These are phyloP conservation scores for Mugil cephalus DNA, from an alignment of 2,113 vertebrate species.

Conservation along the genomic window DNA sequence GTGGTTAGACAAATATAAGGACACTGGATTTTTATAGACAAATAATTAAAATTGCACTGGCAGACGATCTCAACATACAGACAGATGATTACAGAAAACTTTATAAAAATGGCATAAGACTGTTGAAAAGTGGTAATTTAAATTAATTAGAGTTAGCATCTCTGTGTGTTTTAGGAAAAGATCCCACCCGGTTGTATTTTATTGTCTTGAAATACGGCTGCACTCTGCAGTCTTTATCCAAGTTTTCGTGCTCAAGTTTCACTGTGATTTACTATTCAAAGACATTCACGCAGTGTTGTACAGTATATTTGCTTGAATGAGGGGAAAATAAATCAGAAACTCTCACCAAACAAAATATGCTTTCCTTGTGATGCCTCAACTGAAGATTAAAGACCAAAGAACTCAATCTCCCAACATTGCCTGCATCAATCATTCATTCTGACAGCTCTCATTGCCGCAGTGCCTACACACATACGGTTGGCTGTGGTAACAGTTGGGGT, in stretches of 20 bases:
- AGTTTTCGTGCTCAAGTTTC: slow-evolving; percentile 13
- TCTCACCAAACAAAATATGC: slow-evolving; percentile 49
- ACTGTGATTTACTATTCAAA: slow-evolving; percentile 28
- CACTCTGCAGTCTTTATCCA: background rate
- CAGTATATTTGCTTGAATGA: slow-evolving; percentile 32
- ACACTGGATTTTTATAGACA: too few relatives aligned
- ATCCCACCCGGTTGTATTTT: background rate
- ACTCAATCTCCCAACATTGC: slow-evolving; percentile 38
- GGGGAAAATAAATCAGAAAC: slow-evolving; percentile 44
- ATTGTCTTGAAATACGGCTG: slow-evolving; percentile 30
- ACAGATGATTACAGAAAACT: slow-evolving; percentile 4
- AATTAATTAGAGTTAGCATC: slow-evolving; percentile 18
- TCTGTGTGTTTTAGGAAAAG: background rate
- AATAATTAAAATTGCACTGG: slow-evolving; percentile 17
- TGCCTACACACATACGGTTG: slow-evolving; percentile 56
- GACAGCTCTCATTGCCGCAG: slow-evolving; percentile 57
- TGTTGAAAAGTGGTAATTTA: slow-evolving; percentile 11
- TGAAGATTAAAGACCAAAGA: slow-evolving; percentile 57
- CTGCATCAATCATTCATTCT: slow-evolving; percentile 61
- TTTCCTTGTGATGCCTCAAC: slow-evolving; percentile 45
- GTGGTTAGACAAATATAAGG: slow-evolving; percentile 30
- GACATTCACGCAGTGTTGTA: slow-evolving; percentile 8
- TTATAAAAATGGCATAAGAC: slow-evolving; percentile 9
- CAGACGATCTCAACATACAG: slow-evolving; percentile 19
- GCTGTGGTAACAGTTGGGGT: slow-evolving; percentile 63